Base-by-base conservation (phyloP, 2,888 invertebrate genomes). In the Megalurothrips usitatus region DNA sequence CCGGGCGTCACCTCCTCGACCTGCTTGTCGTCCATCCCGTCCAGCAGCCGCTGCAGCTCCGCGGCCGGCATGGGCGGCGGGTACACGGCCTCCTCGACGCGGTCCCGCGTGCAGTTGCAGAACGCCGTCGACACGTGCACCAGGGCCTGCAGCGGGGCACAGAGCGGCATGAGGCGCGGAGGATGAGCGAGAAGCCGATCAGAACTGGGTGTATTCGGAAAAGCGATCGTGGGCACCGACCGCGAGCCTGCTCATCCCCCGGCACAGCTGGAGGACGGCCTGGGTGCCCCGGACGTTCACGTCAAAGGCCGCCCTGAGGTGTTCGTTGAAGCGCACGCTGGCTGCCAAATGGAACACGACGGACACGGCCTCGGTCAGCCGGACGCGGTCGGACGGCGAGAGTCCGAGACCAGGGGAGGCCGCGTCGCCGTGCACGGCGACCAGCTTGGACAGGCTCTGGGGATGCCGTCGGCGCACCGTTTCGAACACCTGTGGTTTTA, bases 101-200 rank as follows among this genome's bases (percentile, higher is more conserved):
- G 86, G 12, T 86, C 85, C 81, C 87, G 85, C 83, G 89, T 88
- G 85, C 89, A 89, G 85, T 89, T 89, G 80, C 88, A 95, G 87
- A 96, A 96, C 0, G 96, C 92, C 0, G 96, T 96, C 3, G 96
- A 96, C 12, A 96, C 91, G 87, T 96, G 93, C 80, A 91, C 89
- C 86, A 93, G 91, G 4, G 93, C 87, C 91, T 91, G 87, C 12
- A 84, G 84, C 80, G 78, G n/a, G 49, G 49, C 52, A 52, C 52
- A 52, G 12, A 79, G 78, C 34, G 43, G 82, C n/a, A 81, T 26
- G 79, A 47, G 10, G 9, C 26, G 14, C 80, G 23, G 12, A 75
- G n/a, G 10, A 8, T 2, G 17, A 26, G 47, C n/a, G 48, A 26
- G 19, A 79, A 28, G 8, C 48, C n/a, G 80, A 28, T 19, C 6